A percentile compares a stretch with the other conserved stretches of the same genome.
Conservation (phyloP, 2,113 vertebrate genomes). For the Clinocottus analis region DNA sequence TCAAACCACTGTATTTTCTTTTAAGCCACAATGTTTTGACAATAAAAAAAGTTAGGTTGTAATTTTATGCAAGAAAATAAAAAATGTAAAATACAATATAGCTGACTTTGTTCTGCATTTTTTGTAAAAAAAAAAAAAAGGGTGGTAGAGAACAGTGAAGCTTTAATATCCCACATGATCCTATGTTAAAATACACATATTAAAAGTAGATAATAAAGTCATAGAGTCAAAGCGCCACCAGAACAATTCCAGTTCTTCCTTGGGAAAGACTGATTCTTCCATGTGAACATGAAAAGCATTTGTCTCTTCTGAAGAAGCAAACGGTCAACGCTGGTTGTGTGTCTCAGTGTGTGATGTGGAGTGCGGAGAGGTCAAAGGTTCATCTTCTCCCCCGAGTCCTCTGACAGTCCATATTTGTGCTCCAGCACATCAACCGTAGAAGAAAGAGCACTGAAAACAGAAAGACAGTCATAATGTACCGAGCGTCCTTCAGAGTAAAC, state of each 20-base stretch:
- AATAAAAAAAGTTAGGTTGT: conserved; percentile 10
- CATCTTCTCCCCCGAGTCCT: conserved; percentile 52
- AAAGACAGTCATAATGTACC: conserved; percentile 40
- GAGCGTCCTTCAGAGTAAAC: conserved; percentile 1
- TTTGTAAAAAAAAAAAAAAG: no score
- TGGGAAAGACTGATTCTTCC: background rate
- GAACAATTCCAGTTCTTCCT: background rate
- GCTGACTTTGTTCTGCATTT: background rate
- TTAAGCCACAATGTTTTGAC: background rate
- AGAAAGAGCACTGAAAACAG: conserved; percentile 84
- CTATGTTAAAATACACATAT: background rate
- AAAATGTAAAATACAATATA: background rate
- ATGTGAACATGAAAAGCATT: background rate
- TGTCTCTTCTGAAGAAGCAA: conserved; percentile 6
- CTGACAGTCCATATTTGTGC: conserved; percentile 86
- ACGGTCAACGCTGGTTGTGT: conserved; percentile 47
- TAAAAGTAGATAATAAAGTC: no score
- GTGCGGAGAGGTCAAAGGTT: conserved; percentile 47
- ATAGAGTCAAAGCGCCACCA: background rate
- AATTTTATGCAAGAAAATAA: background rate
- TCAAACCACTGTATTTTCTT: background rate
- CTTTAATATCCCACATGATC: background rate
- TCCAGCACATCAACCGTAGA: conserved; percentile 86
- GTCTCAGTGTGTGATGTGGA: conserved; percentile 40
- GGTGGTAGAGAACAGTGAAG: background rate